phyloP scores from a whole-genome alignment of 2,888 invertebrate species.

The Micoletzkya japonica region DNA sequence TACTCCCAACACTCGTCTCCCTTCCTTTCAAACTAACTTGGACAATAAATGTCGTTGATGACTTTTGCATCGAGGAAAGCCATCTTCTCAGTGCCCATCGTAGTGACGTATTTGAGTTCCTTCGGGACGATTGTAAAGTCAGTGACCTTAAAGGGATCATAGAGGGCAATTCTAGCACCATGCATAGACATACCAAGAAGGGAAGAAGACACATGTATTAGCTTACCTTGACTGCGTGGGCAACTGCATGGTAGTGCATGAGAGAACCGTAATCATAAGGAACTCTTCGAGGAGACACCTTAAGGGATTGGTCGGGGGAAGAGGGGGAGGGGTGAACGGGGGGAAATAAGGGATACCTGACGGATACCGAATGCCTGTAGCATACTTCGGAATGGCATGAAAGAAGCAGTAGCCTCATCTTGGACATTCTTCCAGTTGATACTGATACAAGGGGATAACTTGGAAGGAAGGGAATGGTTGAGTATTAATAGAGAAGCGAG shows the following conservation, averaged over 20 bases:
- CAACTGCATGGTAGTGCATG: slow-evolving; percentile 63
- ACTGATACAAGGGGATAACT: not conserved
- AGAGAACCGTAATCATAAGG: slow-evolving; percentile 62
- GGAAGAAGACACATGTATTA: not conserved
- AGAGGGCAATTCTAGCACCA: not conserved
- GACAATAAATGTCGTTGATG: slow-evolving; percentile 63
- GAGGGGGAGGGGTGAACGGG: not conserved
- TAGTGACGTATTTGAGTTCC: slow-evolving; percentile 63
- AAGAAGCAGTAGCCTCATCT: slow-evolving; percentile 60
- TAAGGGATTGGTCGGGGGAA: slow-evolving; percentile 3
- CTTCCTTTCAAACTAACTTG: slow-evolving; percentile 51
- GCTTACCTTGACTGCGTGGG: slow-evolving; percentile 58
- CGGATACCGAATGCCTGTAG: slow-evolving; percentile 62
- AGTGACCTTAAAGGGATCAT: slow-evolving; percentile 45
- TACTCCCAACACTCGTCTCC: too few species aligned
- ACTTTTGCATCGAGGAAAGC: slow-evolving; percentile 63
- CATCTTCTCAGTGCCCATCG: slow-evolving; percentile 63
- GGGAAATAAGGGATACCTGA: slow-evolving; percentile 40
- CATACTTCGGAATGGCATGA: slow-evolving; percentile 63
- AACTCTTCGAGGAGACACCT: slow-evolving; percentile 59
- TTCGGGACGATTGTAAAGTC: slow-evolving; percentile 64
- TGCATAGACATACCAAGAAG: not conserved
- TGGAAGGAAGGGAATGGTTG: not conserved
- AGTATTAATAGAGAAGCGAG: not conserved
- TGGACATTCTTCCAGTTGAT: slow-evolving; percentile 58